phyloP scores from a whole-genome alignment of 1,140 invertebrate genomes.

The Drosophila subobscura region DNA sequence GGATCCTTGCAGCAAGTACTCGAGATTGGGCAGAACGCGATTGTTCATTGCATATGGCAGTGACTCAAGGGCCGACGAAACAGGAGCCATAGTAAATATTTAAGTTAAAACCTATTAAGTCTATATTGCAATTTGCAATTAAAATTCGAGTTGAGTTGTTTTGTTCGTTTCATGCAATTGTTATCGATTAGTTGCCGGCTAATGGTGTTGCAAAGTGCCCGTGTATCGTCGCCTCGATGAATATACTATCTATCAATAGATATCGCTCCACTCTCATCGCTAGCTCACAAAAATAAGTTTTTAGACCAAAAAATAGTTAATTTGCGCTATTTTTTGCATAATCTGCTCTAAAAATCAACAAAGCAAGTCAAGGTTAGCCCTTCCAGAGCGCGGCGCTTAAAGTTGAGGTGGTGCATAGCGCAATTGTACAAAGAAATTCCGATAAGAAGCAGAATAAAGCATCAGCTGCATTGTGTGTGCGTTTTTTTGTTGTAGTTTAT shows the following conservation, averaged over 20 bases:
- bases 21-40: constrained; percentile 94
- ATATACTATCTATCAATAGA: too few relatives aligned
- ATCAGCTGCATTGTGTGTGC: constrained; percentile 38
- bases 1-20: constrained; percentile 95
- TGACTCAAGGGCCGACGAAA: constrained; percentile 89
- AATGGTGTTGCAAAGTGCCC: constrained; percentile 4
- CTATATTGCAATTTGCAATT: too few relatives aligned
- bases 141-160: neutral
- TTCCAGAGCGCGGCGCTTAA: neutral
- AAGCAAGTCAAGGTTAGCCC: neutral
- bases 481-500: constrained; percentile 59
- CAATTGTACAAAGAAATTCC: neutral
- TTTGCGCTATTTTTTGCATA: constrained; percentile 8
- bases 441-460: constrained; percentile 27
- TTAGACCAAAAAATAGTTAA: neutral
- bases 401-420: too few relatives aligned
- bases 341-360: constrained; percentile 2
- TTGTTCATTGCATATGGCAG: constrained; percentile 90
- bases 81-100: constrained; percentile 33
- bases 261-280: constrained; percentile 34
- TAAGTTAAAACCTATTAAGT: too few relatives aligned
- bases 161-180: neutral
- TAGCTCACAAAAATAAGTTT: constrained; percentile 27
- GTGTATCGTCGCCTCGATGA: neutral
- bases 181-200: constrained; percentile 2